phyloP scores from a whole-genome alignment of 2,888 invertebrate genomes.

The Chrysolina haemoptera region DNA sequence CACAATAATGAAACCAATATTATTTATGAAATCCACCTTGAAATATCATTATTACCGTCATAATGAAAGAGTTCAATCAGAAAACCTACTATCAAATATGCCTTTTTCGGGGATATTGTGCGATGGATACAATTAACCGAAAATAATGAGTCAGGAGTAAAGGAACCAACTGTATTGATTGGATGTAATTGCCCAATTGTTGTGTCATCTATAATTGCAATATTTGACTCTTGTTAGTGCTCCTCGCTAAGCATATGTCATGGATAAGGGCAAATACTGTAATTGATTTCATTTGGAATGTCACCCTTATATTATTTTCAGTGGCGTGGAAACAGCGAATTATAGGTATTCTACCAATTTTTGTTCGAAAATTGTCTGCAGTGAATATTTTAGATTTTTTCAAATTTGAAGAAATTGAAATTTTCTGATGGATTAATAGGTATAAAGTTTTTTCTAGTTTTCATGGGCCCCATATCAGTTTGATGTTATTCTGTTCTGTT shows the following conservation, averaged over 20 bases:
- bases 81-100: constrained; percentile 23
- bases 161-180: constrained; percentile 50
- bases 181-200: constrained; percentile 56
- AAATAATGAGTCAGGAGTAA: constrained; percentile 48
- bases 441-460: too few species aligned
- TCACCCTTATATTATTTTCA: constrained; percentile 43
- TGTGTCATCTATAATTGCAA: constrained; percentile 54
- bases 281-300: constrained; percentile 50
- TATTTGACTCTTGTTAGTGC: constrained; percentile 50
- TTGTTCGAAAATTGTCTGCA: too few species aligned
- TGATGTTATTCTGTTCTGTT: too few species aligned
- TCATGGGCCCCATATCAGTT: too few species aligned
- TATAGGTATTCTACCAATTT: not conserved
- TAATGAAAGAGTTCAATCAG: constrained; percentile 1
- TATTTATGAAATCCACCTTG: constrained; percentile 2
- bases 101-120: constrained; percentile 17
- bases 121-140: constrained; percentile 23
- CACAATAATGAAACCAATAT: not conserved
- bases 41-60: not conserved
- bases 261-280: constrained; percentile 52
- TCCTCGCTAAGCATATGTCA: constrained; percentile 51
- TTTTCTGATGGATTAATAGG: too few species aligned
- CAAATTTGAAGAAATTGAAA: too few species aligned
- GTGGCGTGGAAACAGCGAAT: not conserved
- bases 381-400: too few species aligned